Percentiles rank a stretch among this genome's conserved stretches.
phyloP scores from a whole-genome alignment of 2,797 vertebrate genomes.

The Hydrophis major region DNA sequence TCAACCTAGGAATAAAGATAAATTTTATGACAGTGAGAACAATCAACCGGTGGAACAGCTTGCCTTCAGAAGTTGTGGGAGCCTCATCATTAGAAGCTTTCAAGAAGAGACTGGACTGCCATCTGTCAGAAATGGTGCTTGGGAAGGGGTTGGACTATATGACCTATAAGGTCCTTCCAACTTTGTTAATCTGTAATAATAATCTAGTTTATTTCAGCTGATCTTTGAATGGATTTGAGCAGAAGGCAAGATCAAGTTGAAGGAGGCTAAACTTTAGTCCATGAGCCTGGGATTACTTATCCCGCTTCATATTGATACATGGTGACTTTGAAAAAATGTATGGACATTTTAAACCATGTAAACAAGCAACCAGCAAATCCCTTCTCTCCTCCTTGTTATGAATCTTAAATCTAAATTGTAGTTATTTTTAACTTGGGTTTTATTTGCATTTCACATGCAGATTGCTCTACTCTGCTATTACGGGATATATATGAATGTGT shows the following conservation, averaged over 20 bases:
- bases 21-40: too few relatives aligned
- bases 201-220: neutral
- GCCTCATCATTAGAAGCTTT: too few relatives aligned
- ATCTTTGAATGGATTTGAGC: neutral
- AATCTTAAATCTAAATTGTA: constrained; percentile 24
- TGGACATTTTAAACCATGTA: constrained; percentile 13
- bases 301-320: neutral
- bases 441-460: constrained; percentile 11
- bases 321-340: constrained; percentile 22
- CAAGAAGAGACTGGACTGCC: neutral
- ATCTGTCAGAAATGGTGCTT: neutral
- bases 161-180: neutral
- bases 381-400: rapidly evolving
- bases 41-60: too few relatives aligned
- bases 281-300: neutral
- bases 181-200: neutral
- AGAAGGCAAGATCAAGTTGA: neutral
- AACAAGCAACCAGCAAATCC: neutral
- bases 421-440: constrained; percentile 15
- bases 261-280: neutral
- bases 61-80: too few relatives aligned
- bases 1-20: too few relatives aligned
- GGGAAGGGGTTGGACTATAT: neutral
- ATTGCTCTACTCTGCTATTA: neutral
- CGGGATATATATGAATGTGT: neutral